Conservation (phyloP, 2,797 vertebrate species). For the Neoniphon sammara region DNA sequence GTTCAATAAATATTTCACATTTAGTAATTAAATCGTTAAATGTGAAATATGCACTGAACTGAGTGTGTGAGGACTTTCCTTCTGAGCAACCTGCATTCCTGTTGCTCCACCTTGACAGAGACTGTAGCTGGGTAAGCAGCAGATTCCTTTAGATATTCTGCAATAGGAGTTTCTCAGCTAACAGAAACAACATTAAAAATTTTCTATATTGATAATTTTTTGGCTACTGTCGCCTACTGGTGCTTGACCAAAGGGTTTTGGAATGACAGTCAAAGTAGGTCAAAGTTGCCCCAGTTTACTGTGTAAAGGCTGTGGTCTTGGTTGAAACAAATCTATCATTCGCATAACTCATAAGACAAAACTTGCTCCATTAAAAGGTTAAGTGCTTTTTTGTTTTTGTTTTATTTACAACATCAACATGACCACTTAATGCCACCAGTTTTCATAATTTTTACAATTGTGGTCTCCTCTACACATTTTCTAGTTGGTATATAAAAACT, state of each 20-base stretch:
- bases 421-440: background rate
- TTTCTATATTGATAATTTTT: background rate
- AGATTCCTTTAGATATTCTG: too few species aligned
- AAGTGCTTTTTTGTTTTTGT: background rate
- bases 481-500: conserved; percentile 9
- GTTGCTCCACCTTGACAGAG: too few species aligned
- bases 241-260: background rate
- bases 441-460: background rate
- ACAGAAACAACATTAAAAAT: conserved; percentile 19
- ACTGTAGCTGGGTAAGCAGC: too few species aligned
- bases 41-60: too few species aligned
- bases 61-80: too few species aligned
- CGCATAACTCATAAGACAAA: too few species aligned
- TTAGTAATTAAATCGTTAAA: too few species aligned
- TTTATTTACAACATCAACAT: background rate
- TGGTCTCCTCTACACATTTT: background rate
- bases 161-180: background rate
- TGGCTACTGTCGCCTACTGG: background rate
- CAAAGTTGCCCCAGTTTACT: conserved; percentile 7
- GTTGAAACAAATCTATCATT: too few species aligned
- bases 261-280: conserved; percentile 13
- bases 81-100: too few species aligned
- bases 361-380: too few species aligned
- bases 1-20: too few species aligned
- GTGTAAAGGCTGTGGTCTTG: background rate